phyloP scores from a whole-genome alignment of 2,797 vertebrate species.

The Mallotus villosus region DNA sequence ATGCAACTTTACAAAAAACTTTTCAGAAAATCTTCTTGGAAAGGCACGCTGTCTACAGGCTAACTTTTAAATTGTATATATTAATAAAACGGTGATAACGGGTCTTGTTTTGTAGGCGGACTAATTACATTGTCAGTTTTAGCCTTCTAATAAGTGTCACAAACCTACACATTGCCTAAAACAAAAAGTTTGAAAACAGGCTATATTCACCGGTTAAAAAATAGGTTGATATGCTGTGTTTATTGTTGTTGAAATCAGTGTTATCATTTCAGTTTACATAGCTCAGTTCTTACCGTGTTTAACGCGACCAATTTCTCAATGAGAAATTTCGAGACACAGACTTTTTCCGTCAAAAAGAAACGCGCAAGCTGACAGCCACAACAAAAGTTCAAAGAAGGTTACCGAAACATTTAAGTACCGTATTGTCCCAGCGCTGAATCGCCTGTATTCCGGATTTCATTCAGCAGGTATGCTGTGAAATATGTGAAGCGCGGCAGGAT shows the following conservation, averaged over 20 bases:
- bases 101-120: too few species aligned
- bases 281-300: constrained; percentile 11
- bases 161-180: too few species aligned
- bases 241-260: background rate
- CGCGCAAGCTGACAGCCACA: background rate
- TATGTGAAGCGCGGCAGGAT: background rate
- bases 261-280: background rate
- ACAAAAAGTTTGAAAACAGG: too few species aligned
- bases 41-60: too few species aligned
- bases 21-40: too few species aligned
- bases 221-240: background rate
- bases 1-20: too few species aligned
- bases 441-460: background rate
- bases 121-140: too few species aligned
- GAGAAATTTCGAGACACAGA: background rate
- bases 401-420: background rate
- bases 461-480: background rate
- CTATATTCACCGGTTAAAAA: background rate
- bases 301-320: background rate
- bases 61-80: too few species aligned
- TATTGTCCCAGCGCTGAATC: too few species aligned
- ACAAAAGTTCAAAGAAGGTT: background rate
- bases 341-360: background rate
- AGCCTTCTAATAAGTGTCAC: too few species aligned
- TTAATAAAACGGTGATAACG: too few species aligned